A percentile compares a stretch with the other conserved stretches of the same genome.
Conservation (phyloP, 2,888 invertebrate species). For the Petrolisthes manimaculis region DNA sequence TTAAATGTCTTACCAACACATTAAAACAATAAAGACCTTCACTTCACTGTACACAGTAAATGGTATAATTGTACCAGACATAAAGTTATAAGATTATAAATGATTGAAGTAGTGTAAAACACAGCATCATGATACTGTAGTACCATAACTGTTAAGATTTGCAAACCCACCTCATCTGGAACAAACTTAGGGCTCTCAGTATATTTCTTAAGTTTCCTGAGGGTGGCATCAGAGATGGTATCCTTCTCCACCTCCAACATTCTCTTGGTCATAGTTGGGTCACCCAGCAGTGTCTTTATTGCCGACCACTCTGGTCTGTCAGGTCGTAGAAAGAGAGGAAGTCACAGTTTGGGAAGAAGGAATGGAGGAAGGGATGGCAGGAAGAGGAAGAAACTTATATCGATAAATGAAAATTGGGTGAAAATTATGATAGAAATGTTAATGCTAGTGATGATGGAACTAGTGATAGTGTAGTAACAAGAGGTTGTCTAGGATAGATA, state of each 20-base stretch:
- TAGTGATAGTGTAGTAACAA: background rate
- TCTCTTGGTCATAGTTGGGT: slow-evolving; percentile 84
- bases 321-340: slow-evolving; percentile 72
- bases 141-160: no score
- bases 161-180: slow-evolving; percentile 78
- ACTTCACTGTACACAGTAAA: no score
- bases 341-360: slow-evolving; percentile 6
- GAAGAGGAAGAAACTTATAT: background rate
- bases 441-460: background rate
- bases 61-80: no score
- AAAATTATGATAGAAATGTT: background rate
- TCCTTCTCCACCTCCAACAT: slow-evolving; percentile 88
- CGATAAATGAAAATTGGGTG: background rate
- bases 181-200: slow-evolving; percentile 87
- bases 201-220: slow-evolving; percentile 85
- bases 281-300: slow-evolving; percentile 84
- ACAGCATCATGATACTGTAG: no score
- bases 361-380: slow-evolving; percentile 3
- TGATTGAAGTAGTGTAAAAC: no score
- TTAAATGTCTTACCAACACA: no score
- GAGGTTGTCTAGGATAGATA: no score
- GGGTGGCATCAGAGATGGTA: no score
- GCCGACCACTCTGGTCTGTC: slow-evolving; percentile 82
- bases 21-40: no score
- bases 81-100: no score